Evolutionary conservation across 2,797 vertebrate species (phyloP).

Genomic region (Sphaeramia orbicularis): DNA sequence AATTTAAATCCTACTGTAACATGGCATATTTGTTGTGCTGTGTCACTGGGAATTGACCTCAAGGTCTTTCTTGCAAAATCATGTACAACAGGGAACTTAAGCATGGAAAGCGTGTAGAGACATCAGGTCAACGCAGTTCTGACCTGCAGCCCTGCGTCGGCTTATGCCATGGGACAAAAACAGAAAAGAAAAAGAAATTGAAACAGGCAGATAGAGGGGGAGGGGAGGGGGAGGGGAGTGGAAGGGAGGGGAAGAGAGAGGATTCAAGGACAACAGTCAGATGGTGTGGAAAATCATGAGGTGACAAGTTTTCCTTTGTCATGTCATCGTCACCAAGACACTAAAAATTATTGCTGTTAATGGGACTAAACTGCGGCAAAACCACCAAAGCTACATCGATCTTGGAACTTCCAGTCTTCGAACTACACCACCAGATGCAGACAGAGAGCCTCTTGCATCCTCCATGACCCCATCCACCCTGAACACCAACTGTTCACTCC

Average conservation of each 20-base stretch:
- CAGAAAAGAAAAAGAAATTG: constrained; percentile 8
- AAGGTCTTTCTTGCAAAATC: constrained; percentile 24
- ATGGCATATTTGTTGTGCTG: constrained; percentile 41
- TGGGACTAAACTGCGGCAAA: neutral
- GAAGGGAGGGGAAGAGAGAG: neutral
- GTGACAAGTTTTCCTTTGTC: neutral
- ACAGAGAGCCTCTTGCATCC: too few relatives aligned
- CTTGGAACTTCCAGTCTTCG: too few relatives aligned
- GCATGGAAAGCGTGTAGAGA: constrained; percentile 38
- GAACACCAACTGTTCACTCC: too few relatives aligned
- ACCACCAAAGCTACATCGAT: too few relatives aligned
- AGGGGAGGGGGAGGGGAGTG: neutral
- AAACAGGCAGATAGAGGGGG: neutral
- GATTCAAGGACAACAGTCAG: neutral
- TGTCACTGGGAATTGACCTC: constrained; percentile 52
- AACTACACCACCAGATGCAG: too few relatives aligned
- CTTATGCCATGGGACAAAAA: constrained; percentile 25
- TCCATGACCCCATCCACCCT: too few relatives aligned
- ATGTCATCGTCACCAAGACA: neutral
- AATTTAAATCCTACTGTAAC: constrained; percentile 23
- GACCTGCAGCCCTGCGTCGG: constrained; percentile 21
- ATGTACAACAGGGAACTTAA: constrained; percentile 32
- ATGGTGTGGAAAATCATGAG: neutral
- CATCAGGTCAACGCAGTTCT: constrained; percentile 45
- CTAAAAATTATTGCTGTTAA: neutral